phyloP scores from a whole-genome alignment of 1,140 invertebrate species.

The Drosophila lacteicornis region DNA sequence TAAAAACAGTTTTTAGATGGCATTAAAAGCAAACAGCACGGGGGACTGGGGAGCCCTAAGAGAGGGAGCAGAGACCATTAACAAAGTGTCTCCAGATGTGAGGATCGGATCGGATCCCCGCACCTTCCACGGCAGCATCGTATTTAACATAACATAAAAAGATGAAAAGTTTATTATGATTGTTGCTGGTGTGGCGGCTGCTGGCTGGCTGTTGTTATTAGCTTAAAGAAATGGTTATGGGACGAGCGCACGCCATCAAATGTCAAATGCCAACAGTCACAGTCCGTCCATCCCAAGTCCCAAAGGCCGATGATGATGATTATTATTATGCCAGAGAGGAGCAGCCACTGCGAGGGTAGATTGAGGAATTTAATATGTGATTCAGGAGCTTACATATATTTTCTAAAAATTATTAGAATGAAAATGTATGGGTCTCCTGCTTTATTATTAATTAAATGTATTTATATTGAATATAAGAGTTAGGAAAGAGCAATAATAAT shows the following conservation, averaged over 20 bases:
- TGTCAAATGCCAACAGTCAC: slow-evolving; percentile 72
- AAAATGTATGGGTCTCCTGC: too few relatives aligned
- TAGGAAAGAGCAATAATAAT: not conserved
- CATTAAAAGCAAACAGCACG: slow-evolving; percentile 76
- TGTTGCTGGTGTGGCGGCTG: slow-evolving; percentile 45
- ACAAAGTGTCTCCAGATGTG: slow-evolving; percentile 82
- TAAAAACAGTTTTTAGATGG: slow-evolving; percentile 81
- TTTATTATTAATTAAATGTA: not conserved
- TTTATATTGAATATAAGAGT: too few relatives aligned
- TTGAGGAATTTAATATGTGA: not conserved
- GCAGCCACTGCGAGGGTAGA: slow-evolving; percentile 9
- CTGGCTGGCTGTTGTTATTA: slow-evolving; percentile 65
- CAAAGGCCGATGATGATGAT: slow-evolving; percentile 30
- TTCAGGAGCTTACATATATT: not conserved
- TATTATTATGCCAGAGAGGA: slow-evolving; percentile 20
- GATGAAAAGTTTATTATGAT: slow-evolving; percentile 83
- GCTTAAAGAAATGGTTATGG: slow-evolving; percentile 79
- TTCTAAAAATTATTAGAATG: not conserved
- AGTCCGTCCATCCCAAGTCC: slow-evolving; percentile 26
- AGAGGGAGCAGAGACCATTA: slow-evolving; percentile 58
- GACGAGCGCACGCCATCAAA: slow-evolving; percentile 71
- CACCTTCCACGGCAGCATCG: slow-evolving; percentile 56
- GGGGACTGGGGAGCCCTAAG: slow-evolving; percentile 11
- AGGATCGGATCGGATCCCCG: slow-evolving; percentile 3
- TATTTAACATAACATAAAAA: slow-evolving; percentile 83